Base-by-base conservation (phyloP, 2,888 invertebrate genomes). In the Patella pellucida region DNA sequence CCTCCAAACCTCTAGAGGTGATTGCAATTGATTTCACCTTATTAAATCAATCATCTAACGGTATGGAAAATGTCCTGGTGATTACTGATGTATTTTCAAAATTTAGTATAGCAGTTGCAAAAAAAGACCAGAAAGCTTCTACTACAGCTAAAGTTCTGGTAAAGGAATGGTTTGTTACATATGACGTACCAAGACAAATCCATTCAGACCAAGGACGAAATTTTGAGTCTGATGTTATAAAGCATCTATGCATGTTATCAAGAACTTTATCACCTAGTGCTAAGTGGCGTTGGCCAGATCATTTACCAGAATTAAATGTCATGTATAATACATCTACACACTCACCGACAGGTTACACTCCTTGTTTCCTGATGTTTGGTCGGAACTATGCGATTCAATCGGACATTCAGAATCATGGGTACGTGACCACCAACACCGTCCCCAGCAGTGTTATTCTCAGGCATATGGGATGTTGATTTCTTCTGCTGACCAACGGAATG, bases 1-100 rank as follows among this genome's bases (percentile, higher is more conserved):
- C 84, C 11, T 71, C 50, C 1, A 73, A 56, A 52, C 83, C 83
- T 3, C 52, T 83, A 9, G 81, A 82, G 54, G 72, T 81, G 14
- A 54, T 85, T 14, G 79, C 80, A 9, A 77, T 85, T 16, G 84
- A 84, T 72, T 85, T 84, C 68, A 79, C 81, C 1, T 23, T 78
- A 9, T 71, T 84, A 56, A 81, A 84, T 41, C 67, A 16, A 70
- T 73, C 77, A 19, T 68, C 52, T 23, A 69, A 76, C 74, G 81
- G 81, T 11, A 19, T 56, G 11, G 82, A 84, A 70, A 79, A 84
- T 73, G 82, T 84, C 5, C 69, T 84, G 19, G 83, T 84, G 7
- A 76, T 83, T 68, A 82, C 83, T 1, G 84, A 82, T 71, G 77
- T 81, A 19, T 85, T 83, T 83, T 73, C 56, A 11, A 56, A 56